phyloP scores from a whole-genome alignment of 2,113 vertebrate species.

The Catharus minimus region DNA sequence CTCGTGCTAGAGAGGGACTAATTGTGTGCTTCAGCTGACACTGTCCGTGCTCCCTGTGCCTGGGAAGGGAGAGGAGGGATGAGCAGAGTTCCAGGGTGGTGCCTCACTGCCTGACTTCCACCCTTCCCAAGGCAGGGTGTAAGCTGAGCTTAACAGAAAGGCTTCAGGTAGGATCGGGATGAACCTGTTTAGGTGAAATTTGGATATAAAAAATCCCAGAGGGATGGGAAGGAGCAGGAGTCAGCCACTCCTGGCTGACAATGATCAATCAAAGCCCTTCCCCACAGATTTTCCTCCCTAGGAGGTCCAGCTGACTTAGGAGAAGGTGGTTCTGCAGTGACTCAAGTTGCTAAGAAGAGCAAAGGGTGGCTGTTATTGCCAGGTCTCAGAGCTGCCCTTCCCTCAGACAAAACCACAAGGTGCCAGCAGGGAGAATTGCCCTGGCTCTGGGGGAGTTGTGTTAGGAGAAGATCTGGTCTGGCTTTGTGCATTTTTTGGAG shows the following conservation, averaged over 20 bases:
- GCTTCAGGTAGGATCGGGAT: neutral
- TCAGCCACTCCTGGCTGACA: neutral
- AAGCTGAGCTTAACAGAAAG: slow-evolving; percentile 10
- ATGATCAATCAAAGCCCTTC: neutral
- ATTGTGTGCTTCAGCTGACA: slow-evolving; percentile 74
- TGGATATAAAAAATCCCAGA: neutral
- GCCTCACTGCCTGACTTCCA: slow-evolving; percentile 23
- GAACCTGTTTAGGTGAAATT: neutral
- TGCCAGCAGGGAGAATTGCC: no score
- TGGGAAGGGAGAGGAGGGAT: slow-evolving; percentile 13
- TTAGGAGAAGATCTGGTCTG: neutral
- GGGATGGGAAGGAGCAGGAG: neutral
- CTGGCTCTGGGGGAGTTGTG: neutral
- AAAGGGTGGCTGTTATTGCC: neutral
- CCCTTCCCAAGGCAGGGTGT: neutral
- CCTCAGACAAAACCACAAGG: neutral
- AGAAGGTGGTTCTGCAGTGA: neutral
- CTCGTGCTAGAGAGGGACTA: slow-evolving; percentile 64
- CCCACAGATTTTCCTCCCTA: neutral
- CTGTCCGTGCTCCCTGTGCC: slow-evolving; percentile 48
- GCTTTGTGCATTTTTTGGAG: neutral
- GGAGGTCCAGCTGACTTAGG: neutral
- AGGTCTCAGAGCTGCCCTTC: neutral
- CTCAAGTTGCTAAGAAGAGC: neutral
- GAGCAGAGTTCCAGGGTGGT: slow-evolving; percentile 47